Percentiles rank a stretch among this genome's conserved stretches.
These are phyloP conservation scores for Channa argus DNA, from an alignment of 2,113 vertebrate species.

Conservation along the genomic window DNA sequence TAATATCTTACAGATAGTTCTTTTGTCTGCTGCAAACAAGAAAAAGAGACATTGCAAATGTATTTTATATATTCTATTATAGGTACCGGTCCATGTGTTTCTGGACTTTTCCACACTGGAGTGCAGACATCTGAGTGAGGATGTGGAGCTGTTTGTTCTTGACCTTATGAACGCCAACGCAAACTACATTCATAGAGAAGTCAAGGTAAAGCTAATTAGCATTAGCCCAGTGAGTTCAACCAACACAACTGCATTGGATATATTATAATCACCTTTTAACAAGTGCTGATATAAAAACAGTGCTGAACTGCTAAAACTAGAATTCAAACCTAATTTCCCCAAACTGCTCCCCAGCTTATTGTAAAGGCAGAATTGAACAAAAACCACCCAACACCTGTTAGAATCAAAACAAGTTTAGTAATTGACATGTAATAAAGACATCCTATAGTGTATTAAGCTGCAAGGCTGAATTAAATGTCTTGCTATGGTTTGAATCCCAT, in stretches of 20 bases:
- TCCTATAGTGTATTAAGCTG: too few species aligned
- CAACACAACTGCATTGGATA: background rate
- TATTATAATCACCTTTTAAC: background rate
- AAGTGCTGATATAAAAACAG: too few species aligned
- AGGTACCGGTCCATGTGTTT: conserved; percentile 96
- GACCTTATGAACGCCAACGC: conserved; percentile 91
- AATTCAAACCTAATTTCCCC: background rate
- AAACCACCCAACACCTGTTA: too few species aligned
- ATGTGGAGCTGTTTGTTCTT: conserved; percentile 90
- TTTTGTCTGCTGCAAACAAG: background rate
- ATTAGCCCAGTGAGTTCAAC: background rate
- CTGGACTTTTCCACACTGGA: conserved; percentile 91
- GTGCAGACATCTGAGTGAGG: conserved; percentile 88
- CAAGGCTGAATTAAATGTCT: background rate
- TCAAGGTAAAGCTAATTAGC: conserved; percentile 84
- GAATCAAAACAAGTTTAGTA: background rate
- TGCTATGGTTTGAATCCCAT: background rate
- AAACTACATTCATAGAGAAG: conserved; percentile 87
- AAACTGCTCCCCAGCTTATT: too few species aligned
- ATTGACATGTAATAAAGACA: background rate
- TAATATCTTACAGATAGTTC: too few species aligned
- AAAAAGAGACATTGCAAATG: background rate
- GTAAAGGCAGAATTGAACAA: too few species aligned
- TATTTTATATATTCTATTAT: background rate
- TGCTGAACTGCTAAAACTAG: background rate